A percentile compares a stretch with the other conserved stretches of the same genome.
These are phyloP conservation scores for Agriotes lineatus DNA, from an alignment of 2,888 invertebrate genomes.

Conservation along the genomic window DNA sequence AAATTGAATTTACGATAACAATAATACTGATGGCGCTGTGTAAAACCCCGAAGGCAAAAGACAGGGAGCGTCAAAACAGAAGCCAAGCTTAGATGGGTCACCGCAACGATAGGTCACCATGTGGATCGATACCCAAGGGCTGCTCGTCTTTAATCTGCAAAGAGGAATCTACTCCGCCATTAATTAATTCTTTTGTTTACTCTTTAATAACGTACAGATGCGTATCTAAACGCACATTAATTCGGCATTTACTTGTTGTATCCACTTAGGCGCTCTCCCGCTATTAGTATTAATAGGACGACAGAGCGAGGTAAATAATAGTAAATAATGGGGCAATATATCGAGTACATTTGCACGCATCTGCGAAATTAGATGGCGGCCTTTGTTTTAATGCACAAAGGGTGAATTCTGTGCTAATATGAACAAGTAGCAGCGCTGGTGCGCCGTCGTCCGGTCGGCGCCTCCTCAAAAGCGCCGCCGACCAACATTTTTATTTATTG, in stretches of 20 bases:
- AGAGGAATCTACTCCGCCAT: conserved; percentile 22
- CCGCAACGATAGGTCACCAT: conserved; percentile 34
- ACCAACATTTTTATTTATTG: conserved; percentile 43
- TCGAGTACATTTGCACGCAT: conserved; percentile 9
- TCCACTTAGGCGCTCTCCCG: conserved; percentile 1
- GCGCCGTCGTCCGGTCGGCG: conserved; percentile 32
- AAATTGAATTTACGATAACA: conserved; percentile 34
- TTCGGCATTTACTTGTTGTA: conserved; percentile 20
- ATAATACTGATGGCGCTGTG: conserved; percentile 31
- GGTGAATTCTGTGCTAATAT: conserved; percentile 2
- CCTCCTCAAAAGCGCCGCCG: conserved; percentile 37
- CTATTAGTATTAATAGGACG: conserved; percentile 19
- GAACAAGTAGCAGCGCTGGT: conserved; percentile 14
- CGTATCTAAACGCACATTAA: conserved; percentile 16
- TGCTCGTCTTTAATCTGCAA: conserved; percentile 31
- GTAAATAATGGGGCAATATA: background rate
- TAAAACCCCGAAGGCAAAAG: conserved; percentile 31
- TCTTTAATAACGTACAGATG: conserved; percentile 24
- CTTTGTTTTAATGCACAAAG: background rate
- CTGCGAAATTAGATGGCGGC: background rate
- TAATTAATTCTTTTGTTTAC: conserved; percentile 30
- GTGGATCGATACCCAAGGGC: conserved; percentile 28
- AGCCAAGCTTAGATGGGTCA: conserved; percentile 32
- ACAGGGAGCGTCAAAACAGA: conserved; percentile 27
- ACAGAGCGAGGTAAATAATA: conserved; percentile 3